These are phyloP conservation scores for Drosophila paulistorum DNA, from an alignment of 1,140 invertebrate genomes.

Conservation along the genomic window DNA sequence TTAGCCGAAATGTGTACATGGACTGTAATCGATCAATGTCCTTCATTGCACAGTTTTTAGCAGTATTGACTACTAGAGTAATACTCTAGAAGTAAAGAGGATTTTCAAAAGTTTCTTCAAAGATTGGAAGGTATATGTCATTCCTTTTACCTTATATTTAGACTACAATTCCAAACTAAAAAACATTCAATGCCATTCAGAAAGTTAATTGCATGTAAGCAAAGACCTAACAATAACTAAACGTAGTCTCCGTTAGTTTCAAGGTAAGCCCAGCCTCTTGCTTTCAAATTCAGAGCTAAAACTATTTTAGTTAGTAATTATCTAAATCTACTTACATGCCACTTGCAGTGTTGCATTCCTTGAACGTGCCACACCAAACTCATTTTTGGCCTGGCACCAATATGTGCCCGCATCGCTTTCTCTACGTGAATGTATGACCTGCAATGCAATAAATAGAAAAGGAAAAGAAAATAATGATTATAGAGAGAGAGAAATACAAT, in stretches of 20 bases:
- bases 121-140: too few relatives aligned
- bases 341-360: slow-evolving; percentile 93
- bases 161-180: too few relatives aligned
- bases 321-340: slow-evolving; percentile 87
- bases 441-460: neutral
- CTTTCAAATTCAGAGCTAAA: neutral
- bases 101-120: too few relatives aligned
- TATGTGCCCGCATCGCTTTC: slow-evolving; percentile 92
- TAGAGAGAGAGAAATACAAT: neutral
- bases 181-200: too few relatives aligned
- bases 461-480: neutral
- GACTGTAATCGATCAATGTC: slow-evolving; percentile 67
- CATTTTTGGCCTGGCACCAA: slow-evolving; percentile 94
- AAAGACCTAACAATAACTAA: neutral
- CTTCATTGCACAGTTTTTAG: neutral
- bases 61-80: neutral
- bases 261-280: neutral
- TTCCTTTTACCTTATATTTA: too few relatives aligned
- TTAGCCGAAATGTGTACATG: slow-evolving; percentile 59
- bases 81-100: neutral
- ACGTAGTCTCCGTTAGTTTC: neutral
- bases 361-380: slow-evolving; percentile 90
- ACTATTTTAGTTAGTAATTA: neutral
- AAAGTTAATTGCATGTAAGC: neutral
- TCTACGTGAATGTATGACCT: slow-evolving; percentile 79